phyloP scores from a whole-genome alignment of 2,797 vertebrate species.

The Typhlichthys subterraneus region DNA sequence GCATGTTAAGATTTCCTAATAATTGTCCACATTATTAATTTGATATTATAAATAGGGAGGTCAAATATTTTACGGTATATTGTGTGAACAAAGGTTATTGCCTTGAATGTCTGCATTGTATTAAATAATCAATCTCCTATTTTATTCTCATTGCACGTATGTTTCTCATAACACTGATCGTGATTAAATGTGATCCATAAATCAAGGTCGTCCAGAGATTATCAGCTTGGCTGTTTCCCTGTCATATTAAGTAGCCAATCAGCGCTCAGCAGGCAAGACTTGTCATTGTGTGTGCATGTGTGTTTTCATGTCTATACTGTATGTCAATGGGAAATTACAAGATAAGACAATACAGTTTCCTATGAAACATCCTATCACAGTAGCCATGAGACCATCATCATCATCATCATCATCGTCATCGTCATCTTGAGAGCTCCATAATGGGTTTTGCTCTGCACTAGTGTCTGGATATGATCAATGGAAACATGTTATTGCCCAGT shows the following conservation, averaged over 20 bases:
- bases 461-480: too few relatives aligned
- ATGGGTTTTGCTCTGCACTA: too few relatives aligned
- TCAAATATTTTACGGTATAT: conserved; percentile 1
- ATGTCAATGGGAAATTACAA: too few relatives aligned
- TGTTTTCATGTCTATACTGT: conserved; percentile 1
- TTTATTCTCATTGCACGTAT: conserved; percentile 41
- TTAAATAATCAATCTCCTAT: conserved; percentile 32
- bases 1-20: too few relatives aligned
- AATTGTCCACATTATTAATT: too few relatives aligned
- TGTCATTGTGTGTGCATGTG: conserved; percentile 27
- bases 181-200: conserved; percentile 34
- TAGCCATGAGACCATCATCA: too few relatives aligned
- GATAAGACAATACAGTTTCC: too few relatives aligned
- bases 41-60: neutral
- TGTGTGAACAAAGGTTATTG: conserved; percentile 34
- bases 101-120: conserved; percentile 63
- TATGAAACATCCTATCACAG: too few relatives aligned
- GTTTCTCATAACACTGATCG: conserved; percentile 27
- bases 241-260: conserved; percentile 68
- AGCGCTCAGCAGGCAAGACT: conserved; percentile 51
- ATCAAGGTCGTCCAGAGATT: conserved; percentile 59
- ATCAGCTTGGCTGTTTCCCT: conserved; percentile 57
- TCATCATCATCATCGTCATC: too few relatives aligned
- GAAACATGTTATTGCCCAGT: too few relatives aligned
- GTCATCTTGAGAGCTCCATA: too few relatives aligned